Conservation (phyloP, 2,797 vertebrate species). For the Moxostoma hubbsi region DNA sequence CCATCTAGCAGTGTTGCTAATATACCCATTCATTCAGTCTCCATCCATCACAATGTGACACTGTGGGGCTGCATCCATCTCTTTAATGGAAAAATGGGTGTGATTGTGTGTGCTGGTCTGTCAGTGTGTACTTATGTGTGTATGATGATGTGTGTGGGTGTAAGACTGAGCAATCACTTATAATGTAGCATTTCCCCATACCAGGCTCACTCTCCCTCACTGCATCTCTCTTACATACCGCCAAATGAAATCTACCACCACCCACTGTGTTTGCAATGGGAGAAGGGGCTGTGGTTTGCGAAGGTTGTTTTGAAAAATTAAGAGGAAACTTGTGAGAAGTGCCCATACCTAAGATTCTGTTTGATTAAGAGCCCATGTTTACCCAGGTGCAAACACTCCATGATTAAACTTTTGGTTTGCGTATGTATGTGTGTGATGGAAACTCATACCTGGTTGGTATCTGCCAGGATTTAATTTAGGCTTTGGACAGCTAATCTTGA, state of each 20-base stretch:
- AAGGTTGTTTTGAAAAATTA: slow-evolving; percentile 45
- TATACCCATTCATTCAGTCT: slow-evolving; percentile 80
- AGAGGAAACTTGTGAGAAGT: slow-evolving; percentile 11
- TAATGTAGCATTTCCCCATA: slow-evolving; percentile 42
- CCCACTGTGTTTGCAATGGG: not conserved
- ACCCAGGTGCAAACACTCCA: slow-evolving; percentile 29
- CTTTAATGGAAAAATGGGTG: slow-evolving; percentile 75
- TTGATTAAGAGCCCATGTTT: slow-evolving; percentile 29
- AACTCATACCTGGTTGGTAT: slow-evolving; percentile 35
- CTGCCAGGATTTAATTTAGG: slow-evolving; percentile 24
- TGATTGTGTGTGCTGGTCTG: not conserved
- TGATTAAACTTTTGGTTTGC: slow-evolving; percentile 29
- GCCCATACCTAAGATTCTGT: slow-evolving; percentile 19
- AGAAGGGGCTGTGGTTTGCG: slow-evolving; percentile 18
- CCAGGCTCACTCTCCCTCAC: slow-evolving; percentile 15
- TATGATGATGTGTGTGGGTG: slow-evolving; percentile 18
- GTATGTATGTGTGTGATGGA: slow-evolving; percentile 8
- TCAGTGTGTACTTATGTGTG: not conserved
- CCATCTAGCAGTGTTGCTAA: slow-evolving; percentile 68
- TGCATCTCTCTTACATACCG: slow-evolving; percentile 22
- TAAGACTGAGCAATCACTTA: slow-evolving; percentile 36
- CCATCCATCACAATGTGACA: slow-evolving; percentile 70
- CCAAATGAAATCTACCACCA: slow-evolving; percentile 29
- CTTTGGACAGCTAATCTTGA: slow-evolving; percentile 27
- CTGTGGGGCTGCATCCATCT: slow-evolving; percentile 76